Conservation (phyloP, 2,113 vertebrate species). For the Daboia siamensis region DNA sequence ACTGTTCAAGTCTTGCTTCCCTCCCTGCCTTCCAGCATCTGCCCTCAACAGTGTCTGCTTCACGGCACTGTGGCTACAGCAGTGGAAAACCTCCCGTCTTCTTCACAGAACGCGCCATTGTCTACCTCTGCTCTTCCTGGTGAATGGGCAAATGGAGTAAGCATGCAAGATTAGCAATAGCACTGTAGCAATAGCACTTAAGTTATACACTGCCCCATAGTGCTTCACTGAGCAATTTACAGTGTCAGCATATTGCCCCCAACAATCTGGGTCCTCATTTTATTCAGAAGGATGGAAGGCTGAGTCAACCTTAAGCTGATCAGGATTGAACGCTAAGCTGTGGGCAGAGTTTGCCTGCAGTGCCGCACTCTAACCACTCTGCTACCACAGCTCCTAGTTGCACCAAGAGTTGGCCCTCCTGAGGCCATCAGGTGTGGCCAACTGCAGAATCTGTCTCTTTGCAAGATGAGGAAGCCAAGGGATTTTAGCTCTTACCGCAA, state of each 20-base stretch:
- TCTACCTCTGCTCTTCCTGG: neutral
- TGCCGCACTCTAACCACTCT: neutral
- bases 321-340: neutral
- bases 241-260: neutral
- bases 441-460: neutral
- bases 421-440: neutral
- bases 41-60: neutral
- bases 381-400: neutral
- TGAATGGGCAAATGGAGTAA: neutral
- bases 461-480: neutral
- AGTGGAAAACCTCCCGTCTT: neutral
- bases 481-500: neutral
- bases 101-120: neutral
- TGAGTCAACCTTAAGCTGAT: neutral
- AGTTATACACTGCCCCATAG: neutral
- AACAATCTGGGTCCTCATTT: neutral
- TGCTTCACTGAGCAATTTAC: neutral
- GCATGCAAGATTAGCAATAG: neutral
- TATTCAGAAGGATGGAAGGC: neutral
- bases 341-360: neutral
- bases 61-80: neutral
- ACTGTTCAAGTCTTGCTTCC: neutral
- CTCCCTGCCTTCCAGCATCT: neutral
- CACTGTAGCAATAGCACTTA: neutral
- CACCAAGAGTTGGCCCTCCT: neutral